These are phyloP conservation scores for Mythimna lalbum DNA, from an alignment of 2,888 invertebrate species.

Conservation along the genomic window DNA sequence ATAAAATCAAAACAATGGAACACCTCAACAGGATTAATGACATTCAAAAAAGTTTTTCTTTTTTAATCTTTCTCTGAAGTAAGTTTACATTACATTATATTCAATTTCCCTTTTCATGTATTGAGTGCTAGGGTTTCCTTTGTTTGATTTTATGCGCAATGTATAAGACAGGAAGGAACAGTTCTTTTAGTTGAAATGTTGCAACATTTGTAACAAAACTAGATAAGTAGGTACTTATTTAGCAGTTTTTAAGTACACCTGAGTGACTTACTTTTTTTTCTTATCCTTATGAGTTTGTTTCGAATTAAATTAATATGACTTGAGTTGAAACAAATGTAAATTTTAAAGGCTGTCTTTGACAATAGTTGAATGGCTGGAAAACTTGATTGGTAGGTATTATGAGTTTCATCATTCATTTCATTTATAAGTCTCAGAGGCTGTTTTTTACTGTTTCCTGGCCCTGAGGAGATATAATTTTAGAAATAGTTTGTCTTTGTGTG, in stretches of 20 bases:
- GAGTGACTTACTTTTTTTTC: not conserved
- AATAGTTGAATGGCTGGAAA: not conserved
- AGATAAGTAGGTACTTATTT: too few species aligned
- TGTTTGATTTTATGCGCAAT: not conserved
- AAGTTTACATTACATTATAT: not conserved
- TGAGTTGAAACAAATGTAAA: not conserved
- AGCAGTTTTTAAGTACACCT: not conserved
- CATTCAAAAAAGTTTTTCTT: not conserved
- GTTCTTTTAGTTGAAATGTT: not conserved
- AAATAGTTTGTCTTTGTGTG: too few species aligned
- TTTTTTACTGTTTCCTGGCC: too few species aligned
- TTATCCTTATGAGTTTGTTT: not conserved
- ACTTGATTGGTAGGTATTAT: too few species aligned
- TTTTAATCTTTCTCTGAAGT: not conserved
- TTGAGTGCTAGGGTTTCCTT: slow-evolving; percentile 19
- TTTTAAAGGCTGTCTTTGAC: not conserved
- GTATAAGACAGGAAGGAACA: not conserved
- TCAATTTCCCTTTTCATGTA: slow-evolving; percentile 6
- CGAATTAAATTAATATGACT: not conserved
- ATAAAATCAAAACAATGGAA: not conserved
- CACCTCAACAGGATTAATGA: not conserved
- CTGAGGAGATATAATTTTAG: too few species aligned
- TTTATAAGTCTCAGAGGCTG: too few species aligned
- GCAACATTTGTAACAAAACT: not conserved
- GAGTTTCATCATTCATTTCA: too few species aligned